These are phyloP conservation scores for Balaeniceps rex DNA, from an alignment of 2,113 vertebrate species.

Conservation along the genomic window DNA sequence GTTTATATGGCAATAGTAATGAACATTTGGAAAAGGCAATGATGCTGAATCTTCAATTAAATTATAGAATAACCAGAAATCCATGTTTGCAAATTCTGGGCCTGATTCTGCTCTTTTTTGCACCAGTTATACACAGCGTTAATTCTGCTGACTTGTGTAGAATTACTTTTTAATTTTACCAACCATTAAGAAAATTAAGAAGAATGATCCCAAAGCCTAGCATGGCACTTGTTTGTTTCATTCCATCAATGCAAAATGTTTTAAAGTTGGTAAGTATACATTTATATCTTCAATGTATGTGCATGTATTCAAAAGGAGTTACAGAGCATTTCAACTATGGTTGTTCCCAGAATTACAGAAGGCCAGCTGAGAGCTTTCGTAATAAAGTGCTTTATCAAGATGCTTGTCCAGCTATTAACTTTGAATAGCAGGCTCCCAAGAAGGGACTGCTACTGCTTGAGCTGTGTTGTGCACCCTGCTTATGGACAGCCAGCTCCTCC, in stretches of 20 bases:
- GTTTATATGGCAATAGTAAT: constrained; percentile 6
- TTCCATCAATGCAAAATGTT: not conserved
- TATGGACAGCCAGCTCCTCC: not conserved
- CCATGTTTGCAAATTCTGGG: not conserved
- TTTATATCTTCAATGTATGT: not conserved
- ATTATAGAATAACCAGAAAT: constrained; percentile 28
- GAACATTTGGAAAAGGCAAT: not conserved
- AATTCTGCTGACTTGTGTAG: not conserved
- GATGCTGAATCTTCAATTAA: constrained; percentile 25
- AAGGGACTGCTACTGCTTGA: not conserved
- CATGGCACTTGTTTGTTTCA: not conserved
- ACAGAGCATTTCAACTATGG: not conserved
- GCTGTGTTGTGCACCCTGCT: not conserved
- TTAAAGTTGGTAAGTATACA: not conserved
- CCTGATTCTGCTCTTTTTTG: constrained; percentile 20
- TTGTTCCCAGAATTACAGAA: not conserved
- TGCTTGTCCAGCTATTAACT: not conserved
- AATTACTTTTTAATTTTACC: not conserved
- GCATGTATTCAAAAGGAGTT: not conserved
- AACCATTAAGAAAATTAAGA: not conserved
- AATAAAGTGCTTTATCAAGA: not conserved
- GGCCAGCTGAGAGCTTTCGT: not conserved
- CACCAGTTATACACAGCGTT: not conserved
- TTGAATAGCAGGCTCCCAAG: not conserved
- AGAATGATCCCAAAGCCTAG: not conserved